A percentile compares a stretch with the other conserved stretches of the same genome.
phyloP scores from a whole-genome alignment of 2,888 invertebrate genomes.

The Polylopha cassiicola region DNA sequence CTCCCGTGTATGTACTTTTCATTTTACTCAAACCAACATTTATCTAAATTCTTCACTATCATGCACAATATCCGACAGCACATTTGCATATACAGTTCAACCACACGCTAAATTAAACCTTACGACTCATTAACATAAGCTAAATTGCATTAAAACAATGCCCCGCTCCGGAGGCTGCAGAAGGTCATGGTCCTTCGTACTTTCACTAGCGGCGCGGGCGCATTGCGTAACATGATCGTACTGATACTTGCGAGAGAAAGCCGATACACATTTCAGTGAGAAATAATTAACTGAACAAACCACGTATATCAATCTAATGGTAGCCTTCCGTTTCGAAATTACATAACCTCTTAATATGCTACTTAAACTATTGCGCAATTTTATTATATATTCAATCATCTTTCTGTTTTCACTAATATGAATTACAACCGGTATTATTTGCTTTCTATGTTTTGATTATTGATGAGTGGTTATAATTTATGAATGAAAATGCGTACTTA shows the following conservation, averaged over 20 bases:
- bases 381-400: conserved; percentile 12
- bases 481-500: conserved; percentile 23
- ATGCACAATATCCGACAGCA: too few species aligned
- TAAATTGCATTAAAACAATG: too few species aligned
- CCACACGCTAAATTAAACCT: too few species aligned
- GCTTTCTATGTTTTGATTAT: conserved; percentile 28
- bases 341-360: conserved; percentile 35
- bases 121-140: too few species aligned
- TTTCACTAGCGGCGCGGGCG: conserved; percentile 20
- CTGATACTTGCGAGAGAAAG: conserved; percentile 64
- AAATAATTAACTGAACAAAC: conserved; percentile 55
- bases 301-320: conserved; percentile 33
- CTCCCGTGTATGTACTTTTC: too few species aligned
- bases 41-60: too few species aligned
- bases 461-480: conserved; percentile 11
- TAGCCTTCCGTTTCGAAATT: conserved; percentile 50
- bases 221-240: conserved; percentile 15
- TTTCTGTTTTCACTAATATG: conserved; percentile 15
- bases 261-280: conserved; percentile 59
- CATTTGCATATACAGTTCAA: too few species aligned
- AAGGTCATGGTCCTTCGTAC: conserved; percentile 26
- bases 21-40: too few species aligned
- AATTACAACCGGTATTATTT: conserved; percentile 7
- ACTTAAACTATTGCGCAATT: conserved; percentile 14
- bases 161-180: conserved; percentile 10